Percentiles rank a stretch among this genome's conserved stretches.
These are phyloP conservation scores for Australoheros scitulus DNA, from an alignment of 2,113 vertebrate genomes.

Conservation along the genomic window DNA sequence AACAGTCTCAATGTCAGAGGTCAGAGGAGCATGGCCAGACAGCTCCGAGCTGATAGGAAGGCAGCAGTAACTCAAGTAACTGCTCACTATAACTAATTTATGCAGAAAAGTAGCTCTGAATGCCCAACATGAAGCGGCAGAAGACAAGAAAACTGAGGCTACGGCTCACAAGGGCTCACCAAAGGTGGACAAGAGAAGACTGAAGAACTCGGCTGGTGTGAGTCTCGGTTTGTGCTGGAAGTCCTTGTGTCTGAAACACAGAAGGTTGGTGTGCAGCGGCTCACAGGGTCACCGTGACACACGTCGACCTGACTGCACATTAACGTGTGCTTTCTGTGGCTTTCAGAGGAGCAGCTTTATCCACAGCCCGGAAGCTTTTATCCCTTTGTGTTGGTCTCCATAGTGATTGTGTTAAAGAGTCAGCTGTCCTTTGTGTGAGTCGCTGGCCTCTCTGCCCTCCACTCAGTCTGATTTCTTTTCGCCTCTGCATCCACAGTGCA, in stretches of 20 bases:
- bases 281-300: background rate
- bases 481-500: background rate
- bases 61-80: too few species aligned
- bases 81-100: background rate
- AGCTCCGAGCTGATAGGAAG: too few species aligned
- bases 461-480: constrained; percentile 32
- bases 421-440: constrained; percentile 48
- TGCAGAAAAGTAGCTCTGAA: background rate
- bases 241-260: background rate
- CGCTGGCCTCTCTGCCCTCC: constrained; percentile 33
- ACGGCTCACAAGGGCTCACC: too few species aligned
- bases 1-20: background rate
- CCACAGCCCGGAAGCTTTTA: constrained; percentile 2
- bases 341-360: constrained; percentile 1
- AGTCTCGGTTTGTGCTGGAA: too few species aligned
- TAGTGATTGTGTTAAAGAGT: constrained; percentile 47
- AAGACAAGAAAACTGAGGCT: background rate
- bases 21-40: background rate
- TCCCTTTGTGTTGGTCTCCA: constrained; percentile 59
- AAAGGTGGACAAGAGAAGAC: too few species aligned
- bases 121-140: background rate
- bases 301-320: background rate
- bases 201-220: too few species aligned
- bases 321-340: background rate
- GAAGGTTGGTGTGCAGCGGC: background rate